Percentiles rank a stretch among this genome's conserved stretches.
Conservation (phyloP, 2,888 invertebrate species). For the Xylota sylvarum region DNA sequence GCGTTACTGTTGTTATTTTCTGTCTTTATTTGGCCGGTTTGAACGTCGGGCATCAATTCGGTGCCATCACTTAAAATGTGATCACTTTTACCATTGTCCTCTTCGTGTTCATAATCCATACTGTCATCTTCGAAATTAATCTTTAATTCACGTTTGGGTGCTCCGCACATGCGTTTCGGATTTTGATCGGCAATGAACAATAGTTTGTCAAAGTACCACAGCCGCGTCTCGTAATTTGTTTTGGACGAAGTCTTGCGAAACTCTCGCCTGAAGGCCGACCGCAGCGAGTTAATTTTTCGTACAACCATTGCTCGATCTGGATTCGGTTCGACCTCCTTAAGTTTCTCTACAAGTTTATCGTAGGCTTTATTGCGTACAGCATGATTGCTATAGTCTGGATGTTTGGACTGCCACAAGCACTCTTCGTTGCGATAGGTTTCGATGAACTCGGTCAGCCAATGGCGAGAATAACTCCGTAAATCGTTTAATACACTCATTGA, state of each 20-base stretch:
- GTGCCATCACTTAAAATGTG: slow-evolving; percentile 28
- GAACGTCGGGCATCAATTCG: slow-evolving; percentile 44
- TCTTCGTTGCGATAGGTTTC: slow-evolving; percentile 83
- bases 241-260: slow-evolving; percentile 82
- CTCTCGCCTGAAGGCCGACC: slow-evolving; percentile 84
- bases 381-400: slow-evolving; percentile 84
- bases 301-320: slow-evolving; percentile 84
- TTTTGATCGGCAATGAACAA: slow-evolving; percentile 84
- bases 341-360: slow-evolving; percentile 83
- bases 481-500: slow-evolving; percentile 81
- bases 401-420: slow-evolving; percentile 84
- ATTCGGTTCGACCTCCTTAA: slow-evolving; percentile 84
- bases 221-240: slow-evolving; percentile 82
- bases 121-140: slow-evolving; percentile 83
- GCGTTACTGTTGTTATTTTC: slow-evolving; percentile 37
- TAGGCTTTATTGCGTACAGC: slow-evolving; percentile 83
- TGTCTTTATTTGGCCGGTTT: slow-evolving; percentile 47
- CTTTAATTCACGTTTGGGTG: slow-evolving; percentile 81
- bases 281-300: slow-evolving; percentile 83
- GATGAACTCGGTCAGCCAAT: slow-evolving; percentile 84
- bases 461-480: slow-evolving; percentile 83
- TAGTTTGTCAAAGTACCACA: slow-evolving; percentile 84
- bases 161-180: slow-evolving; percentile 80
- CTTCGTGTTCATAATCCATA: slow-evolving; percentile 82
- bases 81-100: slow-evolving; percentile 73